Conservation (phyloP, 2,113 vertebrate species). For the Lamprologus ornatipinnis region DNA sequence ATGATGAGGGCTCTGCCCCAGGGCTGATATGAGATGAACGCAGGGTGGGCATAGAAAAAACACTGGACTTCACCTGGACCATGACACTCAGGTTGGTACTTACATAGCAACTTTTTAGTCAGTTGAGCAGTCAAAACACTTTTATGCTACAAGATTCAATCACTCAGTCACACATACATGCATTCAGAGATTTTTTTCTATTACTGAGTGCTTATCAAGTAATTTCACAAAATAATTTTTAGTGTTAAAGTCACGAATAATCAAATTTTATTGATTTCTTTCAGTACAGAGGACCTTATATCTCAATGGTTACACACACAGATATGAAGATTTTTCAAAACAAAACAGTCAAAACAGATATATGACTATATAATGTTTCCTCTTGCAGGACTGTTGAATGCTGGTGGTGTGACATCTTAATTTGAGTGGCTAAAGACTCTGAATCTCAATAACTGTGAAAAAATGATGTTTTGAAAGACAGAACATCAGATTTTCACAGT, state of each 20-base stretch:
- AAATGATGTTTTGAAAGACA: constrained; percentile 63
- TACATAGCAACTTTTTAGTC: background rate
- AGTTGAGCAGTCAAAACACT: background rate
- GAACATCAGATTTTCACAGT: background rate
- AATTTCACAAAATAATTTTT: background rate
- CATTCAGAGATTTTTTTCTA: background rate
- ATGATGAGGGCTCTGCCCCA: background rate
- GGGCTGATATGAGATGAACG: fast-evolving
- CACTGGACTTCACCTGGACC: background rate
- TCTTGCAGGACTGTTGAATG: constrained; percentile 78
- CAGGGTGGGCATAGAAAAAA: background rate
- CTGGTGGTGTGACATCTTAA: constrained; percentile 93
- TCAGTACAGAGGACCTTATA: fast-evolving
- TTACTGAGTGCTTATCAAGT: background rate
- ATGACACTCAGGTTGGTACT: background rate
- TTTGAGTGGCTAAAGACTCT: constrained; percentile 80
- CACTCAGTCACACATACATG: background rate
- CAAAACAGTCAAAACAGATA: background rate
- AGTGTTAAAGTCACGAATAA: fast-evolving
- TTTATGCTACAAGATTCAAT: background rate
- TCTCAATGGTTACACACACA: fast-evolving
- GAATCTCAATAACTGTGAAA: constrained; percentile 74
- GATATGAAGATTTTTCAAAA: background rate
- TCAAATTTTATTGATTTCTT: fast-evolving
- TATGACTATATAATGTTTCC: background rate